Conservation (phyloP, 2,797 vertebrate genomes). For the Microctenopoma lineatum region DNA sequence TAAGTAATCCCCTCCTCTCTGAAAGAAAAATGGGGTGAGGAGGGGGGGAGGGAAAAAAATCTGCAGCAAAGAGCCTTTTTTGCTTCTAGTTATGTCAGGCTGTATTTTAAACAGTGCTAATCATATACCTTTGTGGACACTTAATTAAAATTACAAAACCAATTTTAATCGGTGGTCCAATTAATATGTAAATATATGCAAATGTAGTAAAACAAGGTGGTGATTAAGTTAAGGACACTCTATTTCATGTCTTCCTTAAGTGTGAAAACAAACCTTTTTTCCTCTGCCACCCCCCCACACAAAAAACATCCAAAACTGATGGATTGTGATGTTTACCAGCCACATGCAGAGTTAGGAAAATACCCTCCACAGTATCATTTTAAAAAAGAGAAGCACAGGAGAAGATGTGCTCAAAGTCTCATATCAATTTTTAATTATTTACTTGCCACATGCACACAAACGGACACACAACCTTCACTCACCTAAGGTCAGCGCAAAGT, state of each 20-base stretch:
- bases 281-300: constrained; percentile 78
- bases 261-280: constrained; percentile 95
- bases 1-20: constrained; percentile 94
- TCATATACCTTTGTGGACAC: constrained; percentile 99
- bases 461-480: constrained; percentile 76
- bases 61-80: constrained; percentile 86
- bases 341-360: constrained; percentile 78
- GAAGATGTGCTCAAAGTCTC: constrained; percentile 15
- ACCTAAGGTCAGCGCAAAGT: constrained; percentile 93
- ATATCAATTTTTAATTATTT: constrained; percentile 85
- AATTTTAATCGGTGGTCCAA: constrained; percentile 99
- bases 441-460: constrained; percentile 33
- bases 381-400: constrained; percentile 18
- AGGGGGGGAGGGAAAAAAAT: constrained; percentile 81
- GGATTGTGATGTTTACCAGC: constrained; percentile 96
- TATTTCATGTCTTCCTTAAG: constrained; percentile 99
- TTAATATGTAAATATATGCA: constrained; percentile 99
- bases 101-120: constrained; percentile 99
- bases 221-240: constrained; percentile 99
- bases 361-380: constrained; percentile 73
- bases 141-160: constrained; percentile 99
- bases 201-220: constrained; percentile 99
- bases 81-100: constrained; percentile 98
- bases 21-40: constrained; percentile 28
- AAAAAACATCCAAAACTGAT: constrained; percentile 90